Percentiles rank a stretch among this genome's conserved stretches.
Evolutionary conservation across 2,797 vertebrate genomes (phyloP).

Genomic region (Dipus sagitta): DNA sequence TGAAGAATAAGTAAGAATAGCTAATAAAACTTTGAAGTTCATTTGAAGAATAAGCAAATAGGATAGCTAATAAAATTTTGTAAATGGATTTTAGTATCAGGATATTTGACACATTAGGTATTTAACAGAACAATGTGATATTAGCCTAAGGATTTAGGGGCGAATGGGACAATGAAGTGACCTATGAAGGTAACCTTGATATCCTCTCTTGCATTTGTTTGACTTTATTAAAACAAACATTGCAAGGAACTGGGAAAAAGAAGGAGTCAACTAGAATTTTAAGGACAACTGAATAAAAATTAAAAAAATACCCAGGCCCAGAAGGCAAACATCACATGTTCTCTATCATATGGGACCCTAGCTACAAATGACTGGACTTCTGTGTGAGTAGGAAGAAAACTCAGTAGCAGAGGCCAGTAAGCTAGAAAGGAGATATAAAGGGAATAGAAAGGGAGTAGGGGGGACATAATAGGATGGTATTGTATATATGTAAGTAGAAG

Average conservation of each 20-base stretch:
- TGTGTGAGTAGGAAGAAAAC: too few species aligned
- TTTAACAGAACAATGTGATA: slow-evolving; percentile 60
- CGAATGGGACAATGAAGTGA: background rate
- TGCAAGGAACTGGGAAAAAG: background rate
- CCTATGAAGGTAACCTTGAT: background rate
- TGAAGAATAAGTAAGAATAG: slow-evolving; percentile 56
- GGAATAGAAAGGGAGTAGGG: too few species aligned
- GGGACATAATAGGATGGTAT: too few species aligned
- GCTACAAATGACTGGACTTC: too few species aligned
- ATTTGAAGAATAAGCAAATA: slow-evolving; percentile 69
- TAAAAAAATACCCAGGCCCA: background rate
- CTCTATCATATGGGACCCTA: too few species aligned
- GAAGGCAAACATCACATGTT: too few species aligned
- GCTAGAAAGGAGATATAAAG: too few species aligned
- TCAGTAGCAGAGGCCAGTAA: too few species aligned
- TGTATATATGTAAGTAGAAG: too few species aligned
- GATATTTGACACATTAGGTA: slow-evolving; percentile 30
- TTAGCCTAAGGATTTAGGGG: slow-evolving; percentile 70
- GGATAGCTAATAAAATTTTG: slow-evolving; percentile 53
- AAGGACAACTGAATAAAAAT: background rate
- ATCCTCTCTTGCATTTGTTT: background rate
- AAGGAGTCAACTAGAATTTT: background rate
- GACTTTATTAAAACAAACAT: slow-evolving; percentile 3
- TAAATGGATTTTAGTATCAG: slow-evolving; percentile 48
- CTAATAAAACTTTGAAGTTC: slow-evolving; percentile 65